These are phyloP conservation scores for Drosophila villosipedis DNA, from an alignment of 2,888 invertebrate genomes.

Conservation along the genomic window DNA sequence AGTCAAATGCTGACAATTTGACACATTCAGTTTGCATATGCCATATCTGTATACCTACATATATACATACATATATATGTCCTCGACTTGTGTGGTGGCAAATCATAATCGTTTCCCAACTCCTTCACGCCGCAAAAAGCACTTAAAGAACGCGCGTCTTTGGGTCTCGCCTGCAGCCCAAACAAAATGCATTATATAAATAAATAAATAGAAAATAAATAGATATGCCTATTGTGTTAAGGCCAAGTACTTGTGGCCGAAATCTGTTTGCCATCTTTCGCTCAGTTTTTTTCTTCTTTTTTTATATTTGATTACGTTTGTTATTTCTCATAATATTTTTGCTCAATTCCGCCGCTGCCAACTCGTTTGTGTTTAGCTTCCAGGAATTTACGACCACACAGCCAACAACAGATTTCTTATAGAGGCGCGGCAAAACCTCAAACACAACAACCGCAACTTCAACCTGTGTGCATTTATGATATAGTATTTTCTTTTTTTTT, in stretches of 20 bases:
- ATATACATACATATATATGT: neutral
- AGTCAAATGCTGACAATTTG: conserved; percentile 71
- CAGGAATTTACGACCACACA: conserved; percentile 65
- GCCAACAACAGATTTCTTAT: conserved; percentile 29
- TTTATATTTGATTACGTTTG: conserved; percentile 64
- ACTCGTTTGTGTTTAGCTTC: conserved; percentile 70
- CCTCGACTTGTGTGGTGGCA: conserved; percentile 77
- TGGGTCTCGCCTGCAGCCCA: conserved; percentile 31
- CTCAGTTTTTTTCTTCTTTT: conserved; percentile 43
- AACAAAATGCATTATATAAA: conserved; percentile 47
- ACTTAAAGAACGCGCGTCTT: conserved; percentile 20
- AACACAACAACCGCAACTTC: conserved; percentile 48
- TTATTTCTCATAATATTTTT: conserved; percentile 78
- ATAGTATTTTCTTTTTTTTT: conserved; percentile 43
- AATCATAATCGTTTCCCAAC: conserved; percentile 72
- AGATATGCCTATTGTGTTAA: conserved; percentile 6
- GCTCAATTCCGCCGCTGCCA: conserved; percentile 54
- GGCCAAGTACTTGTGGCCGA: conserved; percentile 14
- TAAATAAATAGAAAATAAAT: conserved; percentile 45
- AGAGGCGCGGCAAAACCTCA: conserved; percentile 74
- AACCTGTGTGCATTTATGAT: conserved; percentile 76
- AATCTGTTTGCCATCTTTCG: conserved; percentile 8
- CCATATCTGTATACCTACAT: neutral
- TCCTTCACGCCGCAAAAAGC: conserved; percentile 63
- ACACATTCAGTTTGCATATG: conserved; percentile 52